Base-by-base conservation (phyloP, 1,140 invertebrate genomes). In the Aradophagus sp. region DNA sequence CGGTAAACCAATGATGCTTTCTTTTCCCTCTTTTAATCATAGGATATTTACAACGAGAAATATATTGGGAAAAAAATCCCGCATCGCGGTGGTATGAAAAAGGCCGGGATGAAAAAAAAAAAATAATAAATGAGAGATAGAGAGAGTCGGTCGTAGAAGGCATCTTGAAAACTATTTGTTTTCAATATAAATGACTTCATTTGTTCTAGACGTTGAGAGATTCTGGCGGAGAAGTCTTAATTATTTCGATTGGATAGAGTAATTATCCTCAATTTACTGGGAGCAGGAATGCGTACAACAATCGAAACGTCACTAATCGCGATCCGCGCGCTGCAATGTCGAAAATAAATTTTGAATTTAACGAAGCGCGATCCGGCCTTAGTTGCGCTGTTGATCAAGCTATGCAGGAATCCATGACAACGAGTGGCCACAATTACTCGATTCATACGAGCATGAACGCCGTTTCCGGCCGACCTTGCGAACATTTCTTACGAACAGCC, bases 401-500 rank as follows among this genome's bases (percentile, higher is more conserved):
- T 17, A 35, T 23, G 34, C 53, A 53, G 20, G 29, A 59, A 53
- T 53, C 31, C 55, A 59, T 47, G 63, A 68, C 53, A 59, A 58
- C 34, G 32, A 29, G 31, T 45, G 26, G 14, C 36, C 20, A 29
- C 39, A 58, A 71, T 71, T 63, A 71, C 26, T 23, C 26, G 52
- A 59, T 45, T 63, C 34, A 44, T 63, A 71, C 67, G 53, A 58
- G 58, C 58, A 63, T 71, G 44, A 63, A 44, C 47, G 27, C 39
- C 45, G 45, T 32, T 62, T 56, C 52, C 67, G 67, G 12, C 62
- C 29, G 42, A 69, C 58, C 67, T 70, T 63, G 58, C 15, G 29
- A 63, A 20, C 17, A 69, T 34, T 50, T 69, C 66, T 62, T 62
- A 39, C 19, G 11, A 38, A 44, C n/a, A 62, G 50, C 56, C 39